phyloP scores from a whole-genome alignment of 2,797 vertebrate species.

The Coracias cyanogaster region DNA sequence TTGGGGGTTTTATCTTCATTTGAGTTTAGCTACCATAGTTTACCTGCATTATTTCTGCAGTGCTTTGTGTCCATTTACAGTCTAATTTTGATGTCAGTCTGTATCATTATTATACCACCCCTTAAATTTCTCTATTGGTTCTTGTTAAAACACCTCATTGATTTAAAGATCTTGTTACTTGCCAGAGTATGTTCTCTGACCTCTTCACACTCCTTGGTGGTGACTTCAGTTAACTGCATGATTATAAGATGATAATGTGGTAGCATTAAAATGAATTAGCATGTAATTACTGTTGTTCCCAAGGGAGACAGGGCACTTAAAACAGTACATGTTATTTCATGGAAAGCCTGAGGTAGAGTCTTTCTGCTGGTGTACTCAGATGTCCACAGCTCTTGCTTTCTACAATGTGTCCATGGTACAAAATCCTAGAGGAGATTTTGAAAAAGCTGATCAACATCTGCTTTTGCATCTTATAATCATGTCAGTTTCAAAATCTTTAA shows the following conservation, averaged over 20 bases:
- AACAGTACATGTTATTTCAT: constrained; percentile 40
- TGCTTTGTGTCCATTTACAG: neutral
- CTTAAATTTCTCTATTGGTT: constrained; percentile 2
- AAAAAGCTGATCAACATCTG: constrained; percentile 46
- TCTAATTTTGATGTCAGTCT: neutral
- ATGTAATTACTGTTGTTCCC: constrained; percentile 59
- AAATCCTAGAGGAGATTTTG: neutral
- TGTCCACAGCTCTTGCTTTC: constrained; percentile 10
- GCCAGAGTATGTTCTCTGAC: constrained; percentile 40
- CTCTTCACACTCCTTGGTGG: constrained; percentile 32
- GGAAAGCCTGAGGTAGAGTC: constrained; percentile 15
- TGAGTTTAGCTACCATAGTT: neutral
- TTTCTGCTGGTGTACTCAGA: neutral
- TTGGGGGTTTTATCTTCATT: rapidly evolving
- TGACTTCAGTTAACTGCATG: constrained; percentile 66
- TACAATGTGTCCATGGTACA: neutral
- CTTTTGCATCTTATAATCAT: constrained; percentile 28
- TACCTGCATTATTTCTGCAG: neutral
- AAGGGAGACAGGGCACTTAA: constrained; percentile 22
- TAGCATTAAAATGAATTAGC: constrained; percentile 68
- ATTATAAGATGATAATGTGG: constrained; percentile 59
- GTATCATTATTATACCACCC: neutral
- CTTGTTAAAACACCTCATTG: constrained; percentile 28
- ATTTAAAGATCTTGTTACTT: constrained; percentile 43
- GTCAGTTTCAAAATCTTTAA: constrained; percentile 32